A percentile compares a stretch with the other conserved stretches of the same genome.
phyloP scores from a whole-genome alignment of 2,888 invertebrate species.

The Eristalis tenax region DNA sequence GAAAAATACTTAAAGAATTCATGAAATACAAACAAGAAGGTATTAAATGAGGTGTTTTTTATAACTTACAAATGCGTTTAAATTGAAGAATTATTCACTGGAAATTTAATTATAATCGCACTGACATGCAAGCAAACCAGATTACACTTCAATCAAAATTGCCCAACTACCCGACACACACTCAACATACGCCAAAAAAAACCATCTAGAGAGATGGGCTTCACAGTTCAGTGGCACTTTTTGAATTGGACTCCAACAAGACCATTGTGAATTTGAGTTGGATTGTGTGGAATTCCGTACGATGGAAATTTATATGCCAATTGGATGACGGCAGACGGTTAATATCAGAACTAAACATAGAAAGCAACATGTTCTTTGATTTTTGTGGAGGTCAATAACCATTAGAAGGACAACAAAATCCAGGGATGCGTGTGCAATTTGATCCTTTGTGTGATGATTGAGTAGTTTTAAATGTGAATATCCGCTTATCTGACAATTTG shows the following conservation, averaged over 20 bases:
- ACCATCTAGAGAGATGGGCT: slow-evolving; percentile 16
- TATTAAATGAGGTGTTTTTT: slow-evolving; percentile 2
- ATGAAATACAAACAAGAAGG: background rate
- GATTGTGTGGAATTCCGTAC: slow-evolving; percentile 29
- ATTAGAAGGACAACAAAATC: background rate
- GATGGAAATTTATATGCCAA: background rate
- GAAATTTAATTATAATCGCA: slow-evolving; percentile 67
- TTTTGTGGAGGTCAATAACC: background rate
- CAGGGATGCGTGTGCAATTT: background rate
- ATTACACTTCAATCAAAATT: slow-evolving; percentile 71
- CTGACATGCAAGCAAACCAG: slow-evolving; percentile 68
- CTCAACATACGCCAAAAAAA: slow-evolving; percentile 53
- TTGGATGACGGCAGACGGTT: background rate
- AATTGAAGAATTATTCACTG: slow-evolving; percentile 63
- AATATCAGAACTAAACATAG: background rate
- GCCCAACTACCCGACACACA: slow-evolving; percentile 68
- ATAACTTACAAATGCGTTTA: slow-evolving; percentile 65
- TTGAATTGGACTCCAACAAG: slow-evolving; percentile 16
- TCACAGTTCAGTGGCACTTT: slow-evolving; percentile 58
- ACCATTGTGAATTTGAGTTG: slow-evolving; percentile 48
- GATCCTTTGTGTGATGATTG: background rate
- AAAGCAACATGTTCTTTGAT: background rate
- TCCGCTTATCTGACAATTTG: too few relatives aligned
- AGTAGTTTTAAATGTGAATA: background rate
- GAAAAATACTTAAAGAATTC: slow-evolving; percentile 1